Evolutionary conservation across 1,140 invertebrate genomes (phyloP).

Genomic region (Lutraria rhynchaena): DNA sequence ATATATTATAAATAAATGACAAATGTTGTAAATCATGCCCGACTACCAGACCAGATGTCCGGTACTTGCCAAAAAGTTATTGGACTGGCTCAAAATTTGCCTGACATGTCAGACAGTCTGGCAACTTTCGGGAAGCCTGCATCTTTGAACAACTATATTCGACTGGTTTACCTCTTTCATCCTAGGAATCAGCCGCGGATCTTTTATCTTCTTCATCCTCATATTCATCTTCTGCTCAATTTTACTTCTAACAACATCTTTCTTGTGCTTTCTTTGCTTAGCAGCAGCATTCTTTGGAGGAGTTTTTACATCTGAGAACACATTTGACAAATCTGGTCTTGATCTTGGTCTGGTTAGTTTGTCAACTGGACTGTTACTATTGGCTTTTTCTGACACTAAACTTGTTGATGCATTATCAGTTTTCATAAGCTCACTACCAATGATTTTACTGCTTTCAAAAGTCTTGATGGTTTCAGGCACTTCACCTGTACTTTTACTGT

Average conservation of each 20-base stretch:
- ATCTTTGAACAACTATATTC: neutral
- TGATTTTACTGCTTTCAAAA: too few relatives aligned
- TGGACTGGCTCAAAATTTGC: too few relatives aligned
- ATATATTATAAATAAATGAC: too few relatives aligned
- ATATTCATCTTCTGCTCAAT: conserved; percentile 14
- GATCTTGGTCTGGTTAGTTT: neutral
- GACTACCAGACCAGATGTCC: neutral
- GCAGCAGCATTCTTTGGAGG: neutral
- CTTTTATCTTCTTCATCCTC: conserved; percentile 39
- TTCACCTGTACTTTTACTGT: neutral
- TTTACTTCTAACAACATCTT: neutral
- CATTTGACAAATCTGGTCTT: too few relatives aligned
- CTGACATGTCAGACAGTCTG: too few relatives aligned
- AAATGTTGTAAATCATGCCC: too few relatives aligned
- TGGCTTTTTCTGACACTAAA: neutral
- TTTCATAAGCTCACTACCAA: neutral
- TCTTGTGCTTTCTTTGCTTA: neutral
- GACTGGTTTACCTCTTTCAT: conserved; percentile 39
- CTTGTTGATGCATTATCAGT: neutral
- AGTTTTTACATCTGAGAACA: too few relatives aligned
- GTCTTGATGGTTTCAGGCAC: neutral
- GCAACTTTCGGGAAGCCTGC: too few relatives aligned
- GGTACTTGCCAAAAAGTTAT: neutral
- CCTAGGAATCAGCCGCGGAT: conserved; percentile 39
- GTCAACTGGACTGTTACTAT: neutral